Conservation (phyloP, 2,797 vertebrate species). For the Acanthiza pusilla region DNA sequence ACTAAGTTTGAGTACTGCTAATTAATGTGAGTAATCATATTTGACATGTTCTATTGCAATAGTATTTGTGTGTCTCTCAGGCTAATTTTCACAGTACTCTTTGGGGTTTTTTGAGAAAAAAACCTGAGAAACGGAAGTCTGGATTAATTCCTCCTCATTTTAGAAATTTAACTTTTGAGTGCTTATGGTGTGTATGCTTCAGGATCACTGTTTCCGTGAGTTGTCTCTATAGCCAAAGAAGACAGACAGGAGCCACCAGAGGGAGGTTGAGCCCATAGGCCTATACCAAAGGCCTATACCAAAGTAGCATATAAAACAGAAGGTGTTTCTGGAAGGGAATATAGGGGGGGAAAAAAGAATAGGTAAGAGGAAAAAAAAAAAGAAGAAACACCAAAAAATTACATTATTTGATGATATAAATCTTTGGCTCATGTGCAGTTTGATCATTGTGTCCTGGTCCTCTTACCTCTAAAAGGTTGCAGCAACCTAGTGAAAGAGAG, state of each 20-base stretch:
- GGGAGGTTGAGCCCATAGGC: not conserved
- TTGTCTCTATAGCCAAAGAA: not conserved
- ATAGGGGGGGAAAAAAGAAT: too few species aligned
- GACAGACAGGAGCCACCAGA: not conserved
- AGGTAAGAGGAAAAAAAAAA: accelerated
- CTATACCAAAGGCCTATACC: not conserved
- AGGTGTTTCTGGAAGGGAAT: not conserved
- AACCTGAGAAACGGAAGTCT: not conserved
- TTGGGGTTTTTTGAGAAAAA: not conserved
- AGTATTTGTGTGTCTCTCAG: not conserved
- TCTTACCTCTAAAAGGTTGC: not conserved
- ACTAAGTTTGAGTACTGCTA: not conserved
- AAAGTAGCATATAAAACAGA: not conserved
- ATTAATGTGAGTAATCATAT: not conserved
- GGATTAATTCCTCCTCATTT: not conserved
- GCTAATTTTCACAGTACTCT: not conserved
- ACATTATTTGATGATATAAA: not conserved
- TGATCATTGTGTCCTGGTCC: not conserved
- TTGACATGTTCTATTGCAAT: not conserved
- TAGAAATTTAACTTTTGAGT: not conserved
- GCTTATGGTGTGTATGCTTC: not conserved
- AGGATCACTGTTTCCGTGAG: not conserved
- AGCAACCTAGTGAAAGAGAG: not conserved
- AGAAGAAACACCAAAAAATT: accelerated
- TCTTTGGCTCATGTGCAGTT: not conserved